Evolutionary conservation across 1,140 invertebrate species (phyloP).

Genomic region (Fopius arisanus): DNA sequence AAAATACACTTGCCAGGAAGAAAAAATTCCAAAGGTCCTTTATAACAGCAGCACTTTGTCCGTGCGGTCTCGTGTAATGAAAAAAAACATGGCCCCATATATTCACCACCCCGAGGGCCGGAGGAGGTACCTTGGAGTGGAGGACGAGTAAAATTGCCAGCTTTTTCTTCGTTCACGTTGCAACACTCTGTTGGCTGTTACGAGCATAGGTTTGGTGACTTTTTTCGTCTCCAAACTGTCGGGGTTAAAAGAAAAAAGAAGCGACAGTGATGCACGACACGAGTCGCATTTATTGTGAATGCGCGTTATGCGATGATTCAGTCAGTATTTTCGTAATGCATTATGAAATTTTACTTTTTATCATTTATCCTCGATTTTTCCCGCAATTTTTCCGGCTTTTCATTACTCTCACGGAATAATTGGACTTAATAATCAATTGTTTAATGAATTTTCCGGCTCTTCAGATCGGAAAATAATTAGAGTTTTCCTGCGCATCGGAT

Average conservation of each 20-base stretch:
- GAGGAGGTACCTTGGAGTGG: background rate
- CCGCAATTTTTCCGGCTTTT: no score
- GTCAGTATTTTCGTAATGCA: no score
- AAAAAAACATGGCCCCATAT: conserved; percentile 7
- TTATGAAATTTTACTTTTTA: no score
- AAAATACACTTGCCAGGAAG: background rate
- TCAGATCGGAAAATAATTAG: no score
- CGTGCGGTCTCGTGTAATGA: background rate
- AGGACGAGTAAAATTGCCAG: background rate
- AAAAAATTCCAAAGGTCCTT: background rate
- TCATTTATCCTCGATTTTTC: no score
- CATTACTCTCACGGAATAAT: no score
- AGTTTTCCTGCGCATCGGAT: no score
- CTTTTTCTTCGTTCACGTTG: conserved; percentile 7
- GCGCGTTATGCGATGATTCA: background rate
- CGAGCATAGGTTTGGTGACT: background rate
- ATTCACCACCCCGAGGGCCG: background rate
- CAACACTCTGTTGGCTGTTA: conserved; percentile 5
- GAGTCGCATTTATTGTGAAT: background rate
- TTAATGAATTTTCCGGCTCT: no score
- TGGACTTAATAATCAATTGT: no score
- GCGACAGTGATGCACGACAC: background rate
- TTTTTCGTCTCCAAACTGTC: background rate
- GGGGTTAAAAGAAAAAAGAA: background rate
- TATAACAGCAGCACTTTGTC: conserved; percentile 8